phyloP scores from a whole-genome alignment of 2,888 invertebrate genomes.

The Campaea margaritaria region DNA sequence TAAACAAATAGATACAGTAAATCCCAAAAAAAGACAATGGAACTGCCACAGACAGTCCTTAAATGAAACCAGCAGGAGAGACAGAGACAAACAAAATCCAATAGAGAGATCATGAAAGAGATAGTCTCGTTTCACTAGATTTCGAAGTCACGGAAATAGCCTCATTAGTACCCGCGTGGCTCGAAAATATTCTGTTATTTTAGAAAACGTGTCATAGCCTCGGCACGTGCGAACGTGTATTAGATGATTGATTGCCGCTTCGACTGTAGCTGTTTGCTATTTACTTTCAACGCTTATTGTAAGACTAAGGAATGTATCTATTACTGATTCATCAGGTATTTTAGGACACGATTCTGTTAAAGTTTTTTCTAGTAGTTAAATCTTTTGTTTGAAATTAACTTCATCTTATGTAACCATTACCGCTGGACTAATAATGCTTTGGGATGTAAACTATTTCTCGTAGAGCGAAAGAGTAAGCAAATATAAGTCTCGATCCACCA shows the following conservation, averaged over 20 bases:
- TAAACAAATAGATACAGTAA: not conserved
- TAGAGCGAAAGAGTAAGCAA: no score
- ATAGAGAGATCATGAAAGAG: conserved; percentile 36
- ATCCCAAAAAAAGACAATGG: conserved; percentile 29
- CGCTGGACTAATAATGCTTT: no score
- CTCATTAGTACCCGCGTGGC: conserved; percentile 67
- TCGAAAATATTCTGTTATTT: conserved; percentile 77
- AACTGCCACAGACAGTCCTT: conserved; percentile 30
- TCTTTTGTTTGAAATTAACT: not conserved
- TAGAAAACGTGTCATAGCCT: conserved; percentile 64
- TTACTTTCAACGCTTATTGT: conserved; percentile 46
- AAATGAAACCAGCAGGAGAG: conserved; percentile 30
- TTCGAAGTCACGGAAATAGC: conserved; percentile 66
- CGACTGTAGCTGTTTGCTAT: conserved; percentile 51
- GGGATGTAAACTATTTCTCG: no score
- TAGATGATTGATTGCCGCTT: conserved; percentile 57
- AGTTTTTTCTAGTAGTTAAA: not conserved
- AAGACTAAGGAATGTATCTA: conserved; percentile 31
- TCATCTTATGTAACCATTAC: no score
- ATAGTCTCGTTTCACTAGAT: conserved; percentile 33
- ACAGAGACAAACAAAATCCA: conserved; percentile 30
- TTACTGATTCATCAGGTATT: conserved; percentile 19
- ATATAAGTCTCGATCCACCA: no score
- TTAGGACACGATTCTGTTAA: conserved; percentile 4
- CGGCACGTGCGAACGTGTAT: conserved; percentile 53